Evolutionary conservation across 2,888 invertebrate genomes (phyloP), one percentile per base, ranked within the genome.

Genomic region (Eristalinus aeneus): DNA sequence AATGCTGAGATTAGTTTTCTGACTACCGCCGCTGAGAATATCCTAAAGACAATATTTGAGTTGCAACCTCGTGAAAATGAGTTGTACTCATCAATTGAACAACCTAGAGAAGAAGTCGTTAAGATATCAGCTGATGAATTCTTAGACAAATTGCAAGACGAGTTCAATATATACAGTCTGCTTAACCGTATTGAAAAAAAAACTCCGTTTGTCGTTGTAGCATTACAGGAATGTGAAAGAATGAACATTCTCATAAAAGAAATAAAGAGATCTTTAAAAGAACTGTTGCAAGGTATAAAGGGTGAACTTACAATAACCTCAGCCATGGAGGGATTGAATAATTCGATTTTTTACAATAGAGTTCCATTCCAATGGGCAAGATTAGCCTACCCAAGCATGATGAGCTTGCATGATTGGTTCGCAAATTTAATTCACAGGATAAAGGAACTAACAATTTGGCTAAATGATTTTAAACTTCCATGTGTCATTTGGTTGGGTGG

Each of bases 1-100:
- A 98, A 98, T 92, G 98, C 98, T 0, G 98, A 98, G 93, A 98
- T 98, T 79, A 98, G 98, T 53, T 98, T 98, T 90, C 93, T 98
- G 73, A 98, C 98, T 0, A 95, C 95, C 1, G 96, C 96, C 0
- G 97, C 98, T 0, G 97, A 98, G 90, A 95, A 95, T 88, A 93
- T 99, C 76, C 96, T 98, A 92, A 95, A 94, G 92, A 96, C 96
- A 0, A 95, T 97, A 71, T 96, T 98, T 90, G 98, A 98, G 92
- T 95, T 98, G 94, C 98, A 98, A 91, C 98, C 98, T 0, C 94
- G 97, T 87, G 97, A 98, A 90, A 93, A 96, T 0, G 92, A 92
- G 77, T 83, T 92, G 0, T 90, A 90, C 69, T 90, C 90, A 5
- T 90, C 90, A 20, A 91, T 91, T 60, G 96, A 96, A 0, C 95